phyloP scores from a whole-genome alignment of 2,888 invertebrate species.

The Phyto melanocephala region DNA sequence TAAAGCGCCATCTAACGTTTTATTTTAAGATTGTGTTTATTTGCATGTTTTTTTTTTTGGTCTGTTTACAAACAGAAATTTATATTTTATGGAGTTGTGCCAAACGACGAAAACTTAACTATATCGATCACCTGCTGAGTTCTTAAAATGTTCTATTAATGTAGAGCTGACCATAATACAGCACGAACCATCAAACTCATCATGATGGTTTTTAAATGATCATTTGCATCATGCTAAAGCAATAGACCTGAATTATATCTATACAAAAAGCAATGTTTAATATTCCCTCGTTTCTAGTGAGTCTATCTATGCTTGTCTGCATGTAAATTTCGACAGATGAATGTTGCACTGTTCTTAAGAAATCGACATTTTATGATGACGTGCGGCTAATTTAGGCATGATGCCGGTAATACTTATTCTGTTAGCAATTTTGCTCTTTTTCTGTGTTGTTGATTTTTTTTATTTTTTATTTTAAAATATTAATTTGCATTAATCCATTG shows the following conservation, averaged over 20 bases:
- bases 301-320: neutral
- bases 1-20: constrained; percentile 34
- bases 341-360: constrained; percentile 49
- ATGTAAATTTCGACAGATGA: constrained; percentile 41
- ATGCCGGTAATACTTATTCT: constrained; percentile 63
- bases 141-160: constrained; percentile 11
- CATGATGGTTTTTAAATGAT: constrained; percentile 3
- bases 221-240: constrained; percentile 9
- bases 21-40: neutral
- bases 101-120: constrained; percentile 24
- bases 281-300: neutral
- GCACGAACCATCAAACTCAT: constrained; percentile 12
- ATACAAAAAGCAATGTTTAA: neutral
- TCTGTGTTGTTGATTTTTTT: neutral
- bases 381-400: constrained; percentile 71
- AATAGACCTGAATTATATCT: neutral
- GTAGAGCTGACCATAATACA: neutral
- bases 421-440: neutral
- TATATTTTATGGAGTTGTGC: constrained; percentile 26
- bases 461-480: neutral
- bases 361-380: constrained; percentile 59
- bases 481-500: constrained; percentile 1
- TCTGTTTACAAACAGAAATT: constrained; percentile 8
- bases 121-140: constrained; percentile 57
- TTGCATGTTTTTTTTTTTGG: constrained; percentile 6